A percentile compares a stretch with the other conserved stretches of the same genome.
These are phyloP conservation scores for Drosophila yakuba DNA, from an alignment of 1,140 invertebrate genomes.

Conservation along the genomic window DNA sequence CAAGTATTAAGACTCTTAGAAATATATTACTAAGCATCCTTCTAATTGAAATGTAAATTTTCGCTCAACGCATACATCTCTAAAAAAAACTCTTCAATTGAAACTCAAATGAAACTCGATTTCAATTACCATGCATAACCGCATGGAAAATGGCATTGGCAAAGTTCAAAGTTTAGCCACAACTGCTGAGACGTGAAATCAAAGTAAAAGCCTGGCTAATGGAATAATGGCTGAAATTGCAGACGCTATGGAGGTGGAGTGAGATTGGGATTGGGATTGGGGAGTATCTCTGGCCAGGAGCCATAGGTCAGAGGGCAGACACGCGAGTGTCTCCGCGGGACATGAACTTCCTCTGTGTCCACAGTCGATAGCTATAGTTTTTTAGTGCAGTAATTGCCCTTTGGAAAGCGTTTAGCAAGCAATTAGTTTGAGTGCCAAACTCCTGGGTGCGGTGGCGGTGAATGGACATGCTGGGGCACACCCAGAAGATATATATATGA, in stretches of 20 bases:
- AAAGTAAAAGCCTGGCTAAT: slow-evolving; percentile 53
- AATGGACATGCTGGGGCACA: slow-evolving; percentile 3
- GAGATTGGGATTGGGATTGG: neutral
- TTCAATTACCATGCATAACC: slow-evolving; percentile 57
- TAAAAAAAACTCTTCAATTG: neutral
- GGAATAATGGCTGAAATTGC: slow-evolving; percentile 45
- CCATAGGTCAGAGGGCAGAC: slow-evolving; percentile 69
- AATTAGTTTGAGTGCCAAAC: slow-evolving; percentile 72
- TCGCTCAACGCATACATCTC: neutral
- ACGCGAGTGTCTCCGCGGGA: slow-evolving; percentile 45
- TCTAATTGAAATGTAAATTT: too few species aligned
- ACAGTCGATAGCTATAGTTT: slow-evolving; percentile 56
- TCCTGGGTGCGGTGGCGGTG: slow-evolving; percentile 58
- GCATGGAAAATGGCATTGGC: slow-evolving; percentile 40
- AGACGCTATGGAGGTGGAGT: slow-evolving; percentile 14
- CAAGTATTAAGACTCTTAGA: too few species aligned
- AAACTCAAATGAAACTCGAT: slow-evolving; percentile 26
- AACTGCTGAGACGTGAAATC: slow-evolving; percentile 38
- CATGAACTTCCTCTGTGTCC: slow-evolving; percentile 2
- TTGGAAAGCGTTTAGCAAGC: slow-evolving; percentile 68
- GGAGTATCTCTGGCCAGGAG: slow-evolving; percentile 5
- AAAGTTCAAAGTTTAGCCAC: slow-evolving; percentile 53
- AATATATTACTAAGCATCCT: too few species aligned
- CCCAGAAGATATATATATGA: slow-evolving; percentile 10
- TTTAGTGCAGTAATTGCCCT: slow-evolving; percentile 74